Base-by-base conservation (phyloP, 2,888 invertebrate genomes). In the Euzophera pinguis region DNA sequence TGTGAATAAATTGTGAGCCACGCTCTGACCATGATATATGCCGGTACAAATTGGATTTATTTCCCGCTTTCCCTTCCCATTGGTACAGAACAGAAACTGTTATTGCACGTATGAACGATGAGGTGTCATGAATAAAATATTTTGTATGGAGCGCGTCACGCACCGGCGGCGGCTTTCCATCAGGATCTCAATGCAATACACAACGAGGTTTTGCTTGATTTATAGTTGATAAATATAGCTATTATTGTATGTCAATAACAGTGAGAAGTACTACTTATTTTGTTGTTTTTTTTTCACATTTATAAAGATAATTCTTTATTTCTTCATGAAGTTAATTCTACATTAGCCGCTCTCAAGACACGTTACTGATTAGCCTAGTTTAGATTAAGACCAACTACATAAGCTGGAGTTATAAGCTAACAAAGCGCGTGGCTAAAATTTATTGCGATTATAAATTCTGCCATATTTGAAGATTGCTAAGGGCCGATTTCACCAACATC, bases 31-130 rank as follows among this genome's bases (percentile, higher is more conserved):
- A 83, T 83, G 87, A 88, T 86, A 79, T 84, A 89, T 78, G 76
- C 69, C 78, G 78, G 81, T 80, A 82, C 83, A 87, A 87, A 89
- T 88, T 87, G 84, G 87, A 87, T 88, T 86, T 86, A 86, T 84
- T 79, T 75, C 73, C 69, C 81, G 80, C 73, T 79, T 78, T 80
- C 78, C 78, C 74, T 78, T 77, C 75, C 73, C 74, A 79, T 79
- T 78, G 78, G 78, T 71, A 77, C 75, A 73, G 74, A 79, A 78
- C 76, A 82, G 77, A 78, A 82, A 84, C 80, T 81, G 81, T 84
- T 84, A 82, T 81, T 80, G 79, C 80, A 78, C 77, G 81, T 84
- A 82, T 84, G 83, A 85, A 81, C 79, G 81, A 84, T 84, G 84
- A 81, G 78, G 74, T 79, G 82, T 77, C 79, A 82, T 78, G 75